Percentiles rank a stretch among this genome's conserved stretches.
Evolutionary conservation across 2,113 vertebrate species (phyloP).

Genomic region (Notothenia coriiceps): DNA sequence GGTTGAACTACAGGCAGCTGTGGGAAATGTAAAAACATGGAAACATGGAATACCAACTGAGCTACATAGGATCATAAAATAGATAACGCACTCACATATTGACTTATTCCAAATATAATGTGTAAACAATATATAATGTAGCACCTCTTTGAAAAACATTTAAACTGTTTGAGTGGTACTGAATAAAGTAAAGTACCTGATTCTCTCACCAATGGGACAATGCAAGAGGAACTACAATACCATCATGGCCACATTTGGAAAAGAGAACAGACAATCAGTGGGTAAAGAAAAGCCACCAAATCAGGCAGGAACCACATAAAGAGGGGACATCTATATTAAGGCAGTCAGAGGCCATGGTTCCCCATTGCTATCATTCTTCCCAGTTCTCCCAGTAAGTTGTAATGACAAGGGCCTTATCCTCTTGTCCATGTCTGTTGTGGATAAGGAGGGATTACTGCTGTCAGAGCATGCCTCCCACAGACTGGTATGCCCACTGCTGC

Average conservation of each 20-base stretch:
- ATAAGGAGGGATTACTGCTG: slow-evolving; percentile 64
- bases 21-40: not conserved
- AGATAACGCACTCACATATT: not conserved
- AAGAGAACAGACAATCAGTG: slow-evolving; percentile 2
- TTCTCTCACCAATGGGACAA: not conserved
- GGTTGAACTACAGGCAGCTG: not conserved
- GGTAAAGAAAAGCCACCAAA: slow-evolving; percentile 10
- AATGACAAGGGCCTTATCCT: slow-evolving; percentile 56
- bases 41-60: not conserved
- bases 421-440: slow-evolving; percentile 46
- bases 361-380: slow-evolving; percentile 10
- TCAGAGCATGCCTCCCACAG: slow-evolving; percentile 52
- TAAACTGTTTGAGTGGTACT: not conserved
- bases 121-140: not conserved
- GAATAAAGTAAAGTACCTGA: not conserved
- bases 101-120: not conserved
- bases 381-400: slow-evolving; percentile 37
- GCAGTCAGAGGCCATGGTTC: not conserved
- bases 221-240: not conserved
- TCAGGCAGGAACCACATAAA: slow-evolving; percentile 10
- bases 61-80: not conserved
- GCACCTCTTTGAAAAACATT: not conserved
- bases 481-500: slow-evolving; percentile 35
- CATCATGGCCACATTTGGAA: not conserved
- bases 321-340: not conserved